A percentile compares a stretch with the other conserved stretches of the same genome.
phyloP scores from a whole-genome alignment of 2,113 vertebrate species.

The Nibea albiflora region DNA sequence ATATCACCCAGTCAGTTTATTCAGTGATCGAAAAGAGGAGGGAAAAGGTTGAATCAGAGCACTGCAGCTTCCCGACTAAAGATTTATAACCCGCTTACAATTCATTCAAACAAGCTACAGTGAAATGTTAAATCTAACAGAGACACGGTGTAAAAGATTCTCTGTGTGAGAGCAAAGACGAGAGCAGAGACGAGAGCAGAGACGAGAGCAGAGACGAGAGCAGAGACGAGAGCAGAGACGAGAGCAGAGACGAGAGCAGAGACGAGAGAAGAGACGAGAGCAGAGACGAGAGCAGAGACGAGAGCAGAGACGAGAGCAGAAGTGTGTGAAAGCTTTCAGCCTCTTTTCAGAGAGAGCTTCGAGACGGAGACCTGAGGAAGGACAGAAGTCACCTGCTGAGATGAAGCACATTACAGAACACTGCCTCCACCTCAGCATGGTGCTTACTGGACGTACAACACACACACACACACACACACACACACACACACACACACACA shows the following conservation, averaged over 20 bases:
- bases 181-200: too few relatives aligned
- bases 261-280: too few relatives aligned
- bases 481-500: slow-evolving; percentile 3
- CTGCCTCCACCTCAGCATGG: not conserved
- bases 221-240: too few relatives aligned
- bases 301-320: too few relatives aligned
- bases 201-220: too few relatives aligned
- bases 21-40: too few relatives aligned
- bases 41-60: too few relatives aligned
- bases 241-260: too few relatives aligned
- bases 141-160: not conserved
- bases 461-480: not conserved
- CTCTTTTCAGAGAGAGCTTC: not conserved
- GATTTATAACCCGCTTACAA: not conserved
- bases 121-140: not conserved
- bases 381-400: slow-evolving; percentile 1
- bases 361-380: not conserved
- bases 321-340: not conserved
- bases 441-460: not conserved
- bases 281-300: too few relatives aligned
- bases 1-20: too few relatives aligned
- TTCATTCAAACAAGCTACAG: not conserved
- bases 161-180: not conserved
- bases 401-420: not conserved
- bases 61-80: not conserved